Conservation (phyloP, 2,888 invertebrate species). For the Brassicogethes aeneus region DNA sequence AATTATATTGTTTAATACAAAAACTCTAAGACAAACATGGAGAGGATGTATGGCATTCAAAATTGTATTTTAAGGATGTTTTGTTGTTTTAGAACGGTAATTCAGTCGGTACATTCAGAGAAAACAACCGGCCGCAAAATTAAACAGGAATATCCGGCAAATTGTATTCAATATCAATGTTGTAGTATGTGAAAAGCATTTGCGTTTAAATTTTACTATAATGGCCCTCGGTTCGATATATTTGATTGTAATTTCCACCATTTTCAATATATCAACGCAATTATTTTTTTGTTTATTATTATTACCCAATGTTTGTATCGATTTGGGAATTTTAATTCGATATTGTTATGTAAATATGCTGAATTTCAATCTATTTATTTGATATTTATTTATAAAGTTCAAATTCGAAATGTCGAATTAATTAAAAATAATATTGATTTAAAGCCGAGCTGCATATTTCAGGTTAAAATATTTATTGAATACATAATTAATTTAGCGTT, state of each 20-base stretch:
- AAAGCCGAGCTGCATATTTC: too few species aligned
- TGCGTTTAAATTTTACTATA: neutral
- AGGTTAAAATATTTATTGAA: too few species aligned
- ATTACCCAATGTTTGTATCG: neutral
- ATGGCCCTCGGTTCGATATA: neutral
- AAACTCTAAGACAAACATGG: too few species aligned
- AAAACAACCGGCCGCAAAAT: neutral
- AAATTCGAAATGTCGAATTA: too few species aligned
- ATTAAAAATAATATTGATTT: too few species aligned
- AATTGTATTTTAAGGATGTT: neutral
- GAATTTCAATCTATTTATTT: neutral
- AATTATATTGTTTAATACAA: too few species aligned
- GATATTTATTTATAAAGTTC: neutral
- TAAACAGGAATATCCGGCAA: neutral
- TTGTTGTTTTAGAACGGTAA: neutral
- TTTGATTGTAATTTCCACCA: neutral
- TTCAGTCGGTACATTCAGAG: neutral
- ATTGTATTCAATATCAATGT: neutral
- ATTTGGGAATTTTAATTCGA: neutral
- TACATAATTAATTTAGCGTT: too few species aligned
- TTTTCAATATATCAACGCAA: neutral
- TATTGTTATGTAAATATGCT: neutral
- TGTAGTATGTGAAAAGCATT: neutral
- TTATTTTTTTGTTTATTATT: constrained; percentile 1
- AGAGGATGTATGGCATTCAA: too few species aligned